Evolutionary conservation across 1,140 invertebrate species (phyloP), one percentile per base, ranked within the genome.

Genomic region (Meteorus sp.): DNA sequence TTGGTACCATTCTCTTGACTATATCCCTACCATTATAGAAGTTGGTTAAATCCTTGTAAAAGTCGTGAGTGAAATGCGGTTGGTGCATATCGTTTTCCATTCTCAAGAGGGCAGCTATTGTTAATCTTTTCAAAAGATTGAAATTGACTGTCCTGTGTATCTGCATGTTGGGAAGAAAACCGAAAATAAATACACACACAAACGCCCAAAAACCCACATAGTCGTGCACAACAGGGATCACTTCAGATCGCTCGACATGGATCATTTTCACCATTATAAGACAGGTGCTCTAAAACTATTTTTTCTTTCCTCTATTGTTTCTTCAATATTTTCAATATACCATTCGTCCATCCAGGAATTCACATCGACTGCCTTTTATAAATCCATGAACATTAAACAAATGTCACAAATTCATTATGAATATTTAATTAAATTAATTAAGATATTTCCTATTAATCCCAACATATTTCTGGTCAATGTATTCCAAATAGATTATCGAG

Each of bases 1-100:
- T 50, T 6, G 11, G 20, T 19, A 15, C 5, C 23, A 50, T 45
- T 29, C 27, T 61, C 52, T 47, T n/a, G 19, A 57, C 27, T 23
- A 55, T 48, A 51, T 31, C 45, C 33, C 61, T 56, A 45, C 70
- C 60, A 74, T 73, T 72, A n/a, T n/a, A 60, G 58, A 71, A 75
- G 75, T 75, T 70, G 71, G 75, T 80, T 79, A 78, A 80, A 78
- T 78, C 74, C 71, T 77, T 76, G 72, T 78, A 73, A 66, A 67
- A 67, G 59, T 67, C 62, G 48, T 59, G 59, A 64, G 11, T 4
- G 3, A 33, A 63, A 70, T 60, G 62, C 63, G 71, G 47, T 63
- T 53, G 51, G 43, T 29, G 67, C n/a, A 73, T 75, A 72, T 77
- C 74, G 66, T 61, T 75, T 74, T 71, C 53, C 69, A 65, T 52